These are phyloP conservation scores for Gortyna flavago DNA, from an alignment of 2,888 invertebrate genomes.

Conservation along the genomic window DNA sequence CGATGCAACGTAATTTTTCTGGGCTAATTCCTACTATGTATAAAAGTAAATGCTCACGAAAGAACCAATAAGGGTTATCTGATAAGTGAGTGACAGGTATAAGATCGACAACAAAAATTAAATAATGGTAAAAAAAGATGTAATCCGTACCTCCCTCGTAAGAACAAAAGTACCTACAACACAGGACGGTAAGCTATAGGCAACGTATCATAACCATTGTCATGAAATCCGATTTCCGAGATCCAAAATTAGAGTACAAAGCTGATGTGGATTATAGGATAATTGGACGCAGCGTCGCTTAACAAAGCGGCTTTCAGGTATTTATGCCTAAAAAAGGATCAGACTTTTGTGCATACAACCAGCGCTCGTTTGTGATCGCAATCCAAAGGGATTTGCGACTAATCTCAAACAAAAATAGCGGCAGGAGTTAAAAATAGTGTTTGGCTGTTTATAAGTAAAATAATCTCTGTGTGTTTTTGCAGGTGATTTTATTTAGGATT, in stretches of 20 bases:
- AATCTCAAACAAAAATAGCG: constrained; percentile 59
- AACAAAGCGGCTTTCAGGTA: constrained; percentile 73
- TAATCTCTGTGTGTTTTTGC: constrained; percentile 16
- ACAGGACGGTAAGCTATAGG: constrained; percentile 30
- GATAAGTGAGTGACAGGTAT: background rate
- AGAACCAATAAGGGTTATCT: background rate
- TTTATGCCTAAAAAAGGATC: constrained; percentile 66
- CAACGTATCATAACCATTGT: constrained; percentile 54
- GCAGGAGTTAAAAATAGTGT: constrained; percentile 28
- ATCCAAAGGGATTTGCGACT: constrained; percentile 61
- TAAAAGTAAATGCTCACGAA: background rate
- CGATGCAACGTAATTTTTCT: background rate
- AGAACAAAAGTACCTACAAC: constrained; percentile 9
- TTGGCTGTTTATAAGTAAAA: background rate
- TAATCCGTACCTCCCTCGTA: background rate
- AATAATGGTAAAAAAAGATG: background rate
- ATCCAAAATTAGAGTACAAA: constrained; percentile 72
- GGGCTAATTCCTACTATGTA: background rate
- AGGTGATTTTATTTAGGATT: background rate
- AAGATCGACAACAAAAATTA: background rate
- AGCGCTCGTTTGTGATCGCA: constrained; percentile 65
- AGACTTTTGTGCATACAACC: constrained; percentile 60
- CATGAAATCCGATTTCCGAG: constrained; percentile 66
- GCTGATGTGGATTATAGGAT: constrained; percentile 76
- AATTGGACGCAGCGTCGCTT: constrained; percentile 72